Evolutionary conservation across 2,797 vertebrate genomes (phyloP), one percentile per base, ranked within the genome.

Genomic region (Spea hammondii): DNA sequence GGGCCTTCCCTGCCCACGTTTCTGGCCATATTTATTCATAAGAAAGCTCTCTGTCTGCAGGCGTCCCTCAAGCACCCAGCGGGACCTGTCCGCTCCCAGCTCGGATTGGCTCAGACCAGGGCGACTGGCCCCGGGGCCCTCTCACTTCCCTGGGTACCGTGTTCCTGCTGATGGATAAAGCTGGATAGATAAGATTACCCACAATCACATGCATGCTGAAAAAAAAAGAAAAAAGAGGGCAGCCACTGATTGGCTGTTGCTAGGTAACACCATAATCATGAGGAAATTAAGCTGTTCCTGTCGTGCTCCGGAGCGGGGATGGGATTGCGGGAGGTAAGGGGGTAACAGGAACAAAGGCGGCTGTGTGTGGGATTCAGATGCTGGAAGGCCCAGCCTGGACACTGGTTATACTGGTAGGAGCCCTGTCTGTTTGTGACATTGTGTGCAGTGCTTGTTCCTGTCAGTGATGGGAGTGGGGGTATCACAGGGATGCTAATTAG

Each of bases 201-300:
- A 7, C 55, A 64, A 64, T 17, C 17, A 14, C 60, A 64, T 17
- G 60, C 5, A 14, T 48, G 5, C 55, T 17, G 32, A 17, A 17
- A 32, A 32, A 32, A 32, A 32, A 32, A 32, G 32, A 14, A 17
- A 48, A 17, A 6, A n/a, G 45, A 59, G 13, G 5, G 5, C 6
- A 9, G 59, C 47, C 54, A 64, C 83, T 70, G 78, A 87, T 90
- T 89, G 88, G 89, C 79, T 70, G 89, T 89, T 85, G 88, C 89
- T 87, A 89, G 86, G 89, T 84, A 86, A 88, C 87, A 80, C 85
- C 84, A 87, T 88, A 88, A 90, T 88, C 86, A 89, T 89, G 86
- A 86, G 88, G 87, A 89, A 89, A 89, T 90, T 88, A 89, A 86
- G 83, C 86, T 86, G 85, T 72, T 80, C 64, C 60, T 55, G 53